Evolutionary conservation across 2,113 vertebrate genomes (phyloP).

Genomic region (Cervus canadensis): DNA sequence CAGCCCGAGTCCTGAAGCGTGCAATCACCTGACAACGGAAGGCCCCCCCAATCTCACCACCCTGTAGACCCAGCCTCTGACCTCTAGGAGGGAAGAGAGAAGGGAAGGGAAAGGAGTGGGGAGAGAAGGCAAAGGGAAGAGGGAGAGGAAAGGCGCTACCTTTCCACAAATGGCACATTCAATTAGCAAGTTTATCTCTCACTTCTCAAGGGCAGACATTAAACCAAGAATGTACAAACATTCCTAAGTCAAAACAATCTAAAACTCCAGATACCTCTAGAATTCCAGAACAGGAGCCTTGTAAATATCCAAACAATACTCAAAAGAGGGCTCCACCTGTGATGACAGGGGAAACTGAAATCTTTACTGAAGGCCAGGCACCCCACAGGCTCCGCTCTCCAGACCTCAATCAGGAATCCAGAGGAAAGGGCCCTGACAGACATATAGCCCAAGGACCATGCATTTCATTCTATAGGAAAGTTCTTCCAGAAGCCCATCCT

Average conservation of each 20-base stretch:
- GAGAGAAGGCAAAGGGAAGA: not conserved
- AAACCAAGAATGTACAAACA: conserved; percentile 43
- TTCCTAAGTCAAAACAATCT: conserved; percentile 26
- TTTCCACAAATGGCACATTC: not conserved
- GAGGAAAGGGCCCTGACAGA: not conserved
- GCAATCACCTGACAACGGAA: too few relatives aligned
- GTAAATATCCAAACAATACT: not conserved
- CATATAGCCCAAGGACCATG: not conserved
- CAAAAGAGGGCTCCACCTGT: not conserved
- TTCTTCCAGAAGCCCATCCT: not conserved
- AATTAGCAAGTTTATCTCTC: not conserved
- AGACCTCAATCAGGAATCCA: not conserved
- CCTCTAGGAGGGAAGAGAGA: not conserved
- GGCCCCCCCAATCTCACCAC: not conserved
- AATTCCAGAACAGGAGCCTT: not conserved
- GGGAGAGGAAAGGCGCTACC: not conserved
- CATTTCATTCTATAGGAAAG: not conserved
- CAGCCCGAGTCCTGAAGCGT: rapidly evolving
- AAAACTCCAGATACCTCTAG: not conserved
- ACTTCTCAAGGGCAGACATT: conserved; percentile 1
- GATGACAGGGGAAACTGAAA: not conserved
- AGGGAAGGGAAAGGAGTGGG: not conserved
- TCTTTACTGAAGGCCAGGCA: not conserved
- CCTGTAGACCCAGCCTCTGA: not conserved
- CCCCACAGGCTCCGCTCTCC: not conserved